Evolutionary conservation across 2,888 invertebrate genomes (phyloP).

Genomic region (Hirtodrosophila trivittata): DNA sequence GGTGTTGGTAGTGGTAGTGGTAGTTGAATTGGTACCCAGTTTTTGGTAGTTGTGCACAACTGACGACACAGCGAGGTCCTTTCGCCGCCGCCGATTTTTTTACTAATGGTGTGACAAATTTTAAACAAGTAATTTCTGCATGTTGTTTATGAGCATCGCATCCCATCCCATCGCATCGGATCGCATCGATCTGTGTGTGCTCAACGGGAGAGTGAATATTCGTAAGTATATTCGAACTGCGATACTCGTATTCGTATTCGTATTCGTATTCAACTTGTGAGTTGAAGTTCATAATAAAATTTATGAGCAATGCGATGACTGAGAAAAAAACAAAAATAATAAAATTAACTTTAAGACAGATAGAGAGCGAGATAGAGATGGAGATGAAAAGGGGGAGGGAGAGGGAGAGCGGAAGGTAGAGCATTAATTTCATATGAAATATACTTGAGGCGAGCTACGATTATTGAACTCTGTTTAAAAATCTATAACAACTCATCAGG

Average conservation of each 20-base stretch:
- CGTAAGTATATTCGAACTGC: conserved; percentile 24
- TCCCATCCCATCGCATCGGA: conserved; percentile 50
- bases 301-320: conserved; percentile 72
- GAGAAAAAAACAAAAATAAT: conserved; percentile 14
- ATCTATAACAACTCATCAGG: conserved; percentile 78
- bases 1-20: neutral
- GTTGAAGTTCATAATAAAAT: conserved; percentile 75
- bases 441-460: conserved; percentile 46
- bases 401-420: conserved; percentile 24
- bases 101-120: conserved; percentile 82
- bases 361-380: conserved; percentile 16
- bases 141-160: conserved; percentile 78
- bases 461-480: conserved; percentile 72
- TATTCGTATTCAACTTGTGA: conserved; percentile 26
- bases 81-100: conserved; percentile 76
- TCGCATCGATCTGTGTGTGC: conserved; percentile 59
- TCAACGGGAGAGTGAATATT: conserved; percentile 58
- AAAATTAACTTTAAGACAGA: conserved; percentile 5
- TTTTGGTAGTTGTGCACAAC: conserved; percentile 8
- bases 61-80: conserved; percentile 68
- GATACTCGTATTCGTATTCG: neutral
- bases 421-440: conserved; percentile 61
- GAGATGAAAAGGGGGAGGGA: neutral
- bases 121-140: conserved; percentile 80
- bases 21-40: conserved; percentile 1